Evolutionary conservation across 1,140 invertebrate species (phyloP), one percentile per base, ranked within the genome.

Genomic region (Drosophila kohkoa): DNA sequence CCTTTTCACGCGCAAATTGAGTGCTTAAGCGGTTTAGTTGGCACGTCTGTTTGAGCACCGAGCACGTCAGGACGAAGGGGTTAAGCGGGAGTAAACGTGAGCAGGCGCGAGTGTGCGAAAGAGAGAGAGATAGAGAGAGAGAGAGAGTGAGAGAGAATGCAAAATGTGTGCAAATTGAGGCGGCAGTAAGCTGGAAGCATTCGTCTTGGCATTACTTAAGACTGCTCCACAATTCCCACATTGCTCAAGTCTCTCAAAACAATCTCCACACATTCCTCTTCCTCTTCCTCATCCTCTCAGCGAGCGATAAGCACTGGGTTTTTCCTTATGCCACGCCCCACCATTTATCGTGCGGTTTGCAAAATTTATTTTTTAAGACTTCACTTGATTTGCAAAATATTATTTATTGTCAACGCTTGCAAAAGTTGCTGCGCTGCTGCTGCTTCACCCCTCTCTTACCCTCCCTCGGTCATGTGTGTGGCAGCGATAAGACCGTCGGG

Each of bases 1-100:
- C 81, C 83, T 88, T 88, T 88, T 88, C 83, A 88, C 83, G 83
- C 83, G 83, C 85, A 88, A 88, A 88, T 88, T 88, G 85, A 89
- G 85, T 89, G 85, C 85, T 89, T 89, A 89, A 89, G 85, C 86
- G 85, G 85, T 89, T 89, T 89, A 89, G 78, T 89, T 89, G 81
- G 75, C 85, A 89, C 81, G 81, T 81, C 80, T 52, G 63, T 49
- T 25, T 46, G 46, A 58, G 46, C 62, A 10, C 46, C 5, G 30
- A 15, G 32, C 52, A 10, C 16, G 16, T 15, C 38, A 57, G 54
- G 30, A 32, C 51, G 51, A 58, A 57, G 69, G 69, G 69, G 63
- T 76, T 72, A 71, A 52, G 59, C 13, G 51, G 7, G 20, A 62
- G 13, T 6, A 3, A 4, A 0, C 20, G 20, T 25, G 20, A 25